Percentiles rank a stretch among this genome's conserved stretches.
Evolutionary conservation across 53 echinoderm and acorn worm species (phyloP).

Genomic region (Henricia sp.): DNA sequence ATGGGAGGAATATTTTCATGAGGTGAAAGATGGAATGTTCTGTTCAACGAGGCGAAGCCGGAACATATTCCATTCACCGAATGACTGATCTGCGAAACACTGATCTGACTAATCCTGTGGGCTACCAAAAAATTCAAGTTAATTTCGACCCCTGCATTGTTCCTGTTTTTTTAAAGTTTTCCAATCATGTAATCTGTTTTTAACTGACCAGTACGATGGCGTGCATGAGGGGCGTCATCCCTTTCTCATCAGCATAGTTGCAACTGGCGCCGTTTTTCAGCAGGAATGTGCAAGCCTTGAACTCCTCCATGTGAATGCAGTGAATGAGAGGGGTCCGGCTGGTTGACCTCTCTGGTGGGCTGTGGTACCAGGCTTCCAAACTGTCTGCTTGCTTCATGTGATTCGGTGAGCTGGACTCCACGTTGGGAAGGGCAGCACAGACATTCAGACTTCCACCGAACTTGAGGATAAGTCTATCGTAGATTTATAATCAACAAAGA

Average conservation of each 20-base stretch:
- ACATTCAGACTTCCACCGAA: slow-evolving; percentile 64
- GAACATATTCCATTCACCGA: no score
- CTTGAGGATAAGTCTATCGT: slow-evolving; percentile 55
- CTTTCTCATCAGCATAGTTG: slow-evolving; percentile 75
- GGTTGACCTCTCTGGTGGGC: slow-evolving; percentile 8
- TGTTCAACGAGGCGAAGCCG: no score
- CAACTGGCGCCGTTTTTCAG: slow-evolving; percentile 84
- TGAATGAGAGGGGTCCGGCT: slow-evolving; percentile 56
- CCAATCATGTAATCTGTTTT: no score
- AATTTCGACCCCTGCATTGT: no score
- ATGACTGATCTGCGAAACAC: no score
- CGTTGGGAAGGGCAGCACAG: slow-evolving; percentile 62
- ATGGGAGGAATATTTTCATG: no score
- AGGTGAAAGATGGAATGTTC: no score
- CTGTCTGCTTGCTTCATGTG: slow-evolving; percentile 22
- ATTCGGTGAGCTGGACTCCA: slow-evolving; percentile 30
- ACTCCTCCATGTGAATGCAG: slow-evolving; percentile 50
- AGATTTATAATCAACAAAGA: background rate
- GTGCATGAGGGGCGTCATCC: slow-evolving; percentile 93
- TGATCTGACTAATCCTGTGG: no score
- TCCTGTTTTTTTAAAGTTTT: background rate
- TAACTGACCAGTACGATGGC: slow-evolving; percentile 76
- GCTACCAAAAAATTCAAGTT: no score
- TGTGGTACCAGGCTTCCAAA: slow-evolving; percentile 68
- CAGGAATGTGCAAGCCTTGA: slow-evolving; percentile 59